Percentiles rank a stretch among this genome's conserved stretches.
Conservation (phyloP, 2,888 invertebrate species). For the Drosophila koepferae region DNA sequence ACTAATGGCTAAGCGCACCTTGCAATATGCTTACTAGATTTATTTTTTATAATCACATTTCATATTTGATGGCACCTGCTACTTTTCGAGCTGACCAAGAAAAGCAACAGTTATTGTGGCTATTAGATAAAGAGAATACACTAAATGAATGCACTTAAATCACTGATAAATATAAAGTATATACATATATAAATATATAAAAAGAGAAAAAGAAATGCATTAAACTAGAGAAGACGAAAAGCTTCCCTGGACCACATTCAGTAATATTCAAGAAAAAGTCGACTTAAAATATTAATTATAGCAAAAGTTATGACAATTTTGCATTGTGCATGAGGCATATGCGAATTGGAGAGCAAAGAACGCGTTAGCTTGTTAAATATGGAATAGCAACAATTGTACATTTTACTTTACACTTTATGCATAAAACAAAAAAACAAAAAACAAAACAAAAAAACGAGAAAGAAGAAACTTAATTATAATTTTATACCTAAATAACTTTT, state of each 20-base stretch:
- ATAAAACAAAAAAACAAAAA: constrained; percentile 33
- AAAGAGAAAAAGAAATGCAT: neutral
- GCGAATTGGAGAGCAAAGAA: constrained; percentile 49
- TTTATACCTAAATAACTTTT: constrained; percentile 63
- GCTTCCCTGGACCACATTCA: constrained; percentile 26
- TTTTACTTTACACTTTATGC: constrained; percentile 67
- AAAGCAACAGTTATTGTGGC: constrained; percentile 58
- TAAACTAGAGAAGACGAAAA: constrained; percentile 24
- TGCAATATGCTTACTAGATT: constrained; percentile 59
- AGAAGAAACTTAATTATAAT: constrained; percentile 58
- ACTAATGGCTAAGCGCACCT: constrained; percentile 25
- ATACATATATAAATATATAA: neutral
- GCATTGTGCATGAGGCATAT: constrained; percentile 65
- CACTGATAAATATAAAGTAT: constrained; percentile 33
- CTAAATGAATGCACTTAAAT: constrained; percentile 28
- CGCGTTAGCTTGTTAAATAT: constrained; percentile 77
- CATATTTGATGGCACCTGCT: constrained; percentile 58
- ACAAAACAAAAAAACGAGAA: constrained; percentile 21
- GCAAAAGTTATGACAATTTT: constrained; percentile 73
- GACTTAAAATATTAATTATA: constrained; percentile 25
- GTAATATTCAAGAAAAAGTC: constrained; percentile 10
- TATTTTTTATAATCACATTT: constrained; percentile 62
- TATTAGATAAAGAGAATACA: constrained; percentile 34
- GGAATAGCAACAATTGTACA: constrained; percentile 76
- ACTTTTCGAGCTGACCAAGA: constrained; percentile 62